These are phyloP conservation scores for Cyanistes caeruleus DNA, from an alignment of 2,113 vertebrate genomes.

Conservation along the genomic window DNA sequence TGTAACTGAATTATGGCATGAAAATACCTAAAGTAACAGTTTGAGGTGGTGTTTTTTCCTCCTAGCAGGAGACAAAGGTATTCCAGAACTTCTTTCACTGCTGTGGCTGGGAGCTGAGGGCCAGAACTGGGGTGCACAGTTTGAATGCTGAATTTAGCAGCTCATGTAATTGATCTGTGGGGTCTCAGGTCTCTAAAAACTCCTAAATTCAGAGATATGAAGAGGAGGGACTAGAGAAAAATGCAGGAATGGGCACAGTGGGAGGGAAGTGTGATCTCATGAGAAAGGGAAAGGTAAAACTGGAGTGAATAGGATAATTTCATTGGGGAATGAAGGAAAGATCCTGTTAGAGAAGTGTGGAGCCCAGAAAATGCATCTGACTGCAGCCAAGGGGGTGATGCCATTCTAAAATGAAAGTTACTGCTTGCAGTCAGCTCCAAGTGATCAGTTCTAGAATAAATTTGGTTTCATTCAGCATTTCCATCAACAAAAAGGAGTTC, in stretches of 20 bases:
- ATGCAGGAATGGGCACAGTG: neutral
- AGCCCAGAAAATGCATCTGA: neutral
- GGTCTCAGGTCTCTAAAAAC: neutral
- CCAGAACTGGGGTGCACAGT: neutral
- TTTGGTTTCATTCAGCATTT: neutral
- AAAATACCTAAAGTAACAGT: neutral
- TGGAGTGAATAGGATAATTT: neutral
- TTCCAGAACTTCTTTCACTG: neutral
- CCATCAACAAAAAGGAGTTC: neutral
- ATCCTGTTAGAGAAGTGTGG: neutral
- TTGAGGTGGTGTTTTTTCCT: neutral
- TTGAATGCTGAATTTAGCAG: neutral
- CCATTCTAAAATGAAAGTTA: neutral
- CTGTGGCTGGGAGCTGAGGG: neutral
- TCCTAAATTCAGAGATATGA: neutral
- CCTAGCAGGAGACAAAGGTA: neutral
- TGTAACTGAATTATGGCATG: neutral
- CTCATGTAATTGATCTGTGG: neutral
- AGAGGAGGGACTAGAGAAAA: neutral
- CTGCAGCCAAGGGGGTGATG: neutral
- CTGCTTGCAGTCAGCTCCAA: neutral
- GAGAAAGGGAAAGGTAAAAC: neutral
- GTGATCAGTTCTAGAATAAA: neutral
- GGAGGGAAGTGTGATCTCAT: neutral
- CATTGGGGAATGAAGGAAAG: neutral